Percentiles rank a stretch among this genome's conserved stretches.
phyloP scores from a whole-genome alignment of 2,797 vertebrate species.

The Geotrypetes seraphini region DNA sequence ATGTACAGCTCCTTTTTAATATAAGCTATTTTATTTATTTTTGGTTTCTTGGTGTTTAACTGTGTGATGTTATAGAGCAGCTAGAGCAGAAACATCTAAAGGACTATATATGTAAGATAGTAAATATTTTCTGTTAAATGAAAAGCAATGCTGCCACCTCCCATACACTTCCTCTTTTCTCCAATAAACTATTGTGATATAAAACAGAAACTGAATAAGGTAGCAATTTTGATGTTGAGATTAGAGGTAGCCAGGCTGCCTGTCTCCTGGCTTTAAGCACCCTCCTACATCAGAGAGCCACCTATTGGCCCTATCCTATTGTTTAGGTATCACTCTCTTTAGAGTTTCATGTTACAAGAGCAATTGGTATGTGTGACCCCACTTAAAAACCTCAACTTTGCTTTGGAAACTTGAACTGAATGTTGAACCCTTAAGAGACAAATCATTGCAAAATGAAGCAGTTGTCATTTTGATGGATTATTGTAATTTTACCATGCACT shows the following conservation, averaged over 20 bases:
- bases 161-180: too few relatives aligned
- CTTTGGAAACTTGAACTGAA: constrained; percentile 82
- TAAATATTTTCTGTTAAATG: not conserved
- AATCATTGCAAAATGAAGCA: constrained; percentile 57
- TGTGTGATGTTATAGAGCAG: too few relatives aligned
- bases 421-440: constrained; percentile 77
- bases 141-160: not conserved
- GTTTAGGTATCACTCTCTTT: constrained; percentile 89
- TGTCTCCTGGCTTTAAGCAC: constrained; percentile 70
- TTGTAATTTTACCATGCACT: not conserved
- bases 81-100: too few relatives aligned
- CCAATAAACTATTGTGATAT: too few relatives aligned
- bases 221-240: constrained; percentile 78
- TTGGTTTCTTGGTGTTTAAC: too few relatives aligned
- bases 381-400: constrained; percentile 76
- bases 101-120: too few relatives aligned
- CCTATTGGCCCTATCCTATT: constrained; percentile 69
- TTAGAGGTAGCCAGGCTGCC: constrained; percentile 93
- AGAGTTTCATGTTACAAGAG: constrained; percentile 84
- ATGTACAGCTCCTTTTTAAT: too few relatives aligned
- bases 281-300: constrained; percentile 43
- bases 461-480: constrained; percentile 23
- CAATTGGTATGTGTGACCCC: constrained; percentile 93
- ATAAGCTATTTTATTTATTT: too few relatives aligned
- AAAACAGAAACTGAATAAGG: constrained; percentile 72